Percentiles rank a stretch among this genome's conserved stretches.
Conservation (phyloP, 1,140 invertebrate species). For the Aleiodes sp. region DNA sequence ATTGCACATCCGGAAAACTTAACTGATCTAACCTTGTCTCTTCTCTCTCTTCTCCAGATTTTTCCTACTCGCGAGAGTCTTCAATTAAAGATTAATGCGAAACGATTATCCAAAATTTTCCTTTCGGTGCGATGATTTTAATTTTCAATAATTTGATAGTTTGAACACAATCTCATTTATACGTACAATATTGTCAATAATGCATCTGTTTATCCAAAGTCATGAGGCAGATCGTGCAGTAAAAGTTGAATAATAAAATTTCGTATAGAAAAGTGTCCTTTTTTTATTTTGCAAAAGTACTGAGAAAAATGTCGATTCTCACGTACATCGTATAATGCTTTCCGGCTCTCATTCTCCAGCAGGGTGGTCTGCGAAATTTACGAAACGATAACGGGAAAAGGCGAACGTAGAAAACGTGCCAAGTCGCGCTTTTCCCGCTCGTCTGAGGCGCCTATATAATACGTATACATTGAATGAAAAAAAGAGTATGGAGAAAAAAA, state of each 20-base stretch:
- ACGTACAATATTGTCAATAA: too few relatives aligned
- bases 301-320: background rate
- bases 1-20: constrained; percentile 38
- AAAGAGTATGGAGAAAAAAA: constrained; percentile 20
- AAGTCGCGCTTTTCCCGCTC: background rate
- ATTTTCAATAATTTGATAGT: too few relatives aligned
- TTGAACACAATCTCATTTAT: too few relatives aligned
- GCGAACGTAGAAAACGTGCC: constrained; percentile 19
- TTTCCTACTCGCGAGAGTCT: background rate
- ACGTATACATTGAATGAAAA: constrained; percentile 27
- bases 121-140: too few relatives aligned
- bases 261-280: background rate
- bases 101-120: too few relatives aligned
- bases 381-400: constrained; percentile 24
- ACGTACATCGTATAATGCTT: constrained; percentile 17
- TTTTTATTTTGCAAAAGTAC: background rate
- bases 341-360: background rate
- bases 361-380: constrained; percentile 32
- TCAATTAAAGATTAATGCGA: background rate
- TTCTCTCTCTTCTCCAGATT: constrained; percentile 29
- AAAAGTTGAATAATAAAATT: background rate
- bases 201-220: too few relatives aligned
- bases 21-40: constrained; percentile 21
- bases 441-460: constrained; percentile 6
- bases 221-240: too few relatives aligned